Evolutionary conservation across 2,113 vertebrate species (phyloP).

Genomic region (Eolophus roseicapilla): DNA sequence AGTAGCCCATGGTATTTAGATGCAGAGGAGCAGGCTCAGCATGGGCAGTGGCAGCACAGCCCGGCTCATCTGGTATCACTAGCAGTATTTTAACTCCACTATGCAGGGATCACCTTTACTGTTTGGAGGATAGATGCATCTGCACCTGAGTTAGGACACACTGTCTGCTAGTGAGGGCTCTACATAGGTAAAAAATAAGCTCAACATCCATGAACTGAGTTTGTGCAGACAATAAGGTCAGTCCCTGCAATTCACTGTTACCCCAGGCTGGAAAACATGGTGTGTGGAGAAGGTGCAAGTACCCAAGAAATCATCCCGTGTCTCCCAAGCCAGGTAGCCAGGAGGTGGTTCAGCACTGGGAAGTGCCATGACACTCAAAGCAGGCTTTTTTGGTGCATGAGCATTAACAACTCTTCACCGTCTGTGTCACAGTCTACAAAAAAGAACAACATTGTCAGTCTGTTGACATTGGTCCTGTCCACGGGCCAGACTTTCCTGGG

Average conservation of each 20-base stretch:
- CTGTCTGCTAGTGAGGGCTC: background rate
- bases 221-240: accelerated
- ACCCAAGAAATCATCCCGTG: background rate
- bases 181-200: background rate
- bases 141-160: background rate
- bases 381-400: background rate
- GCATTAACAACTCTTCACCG: background rate
- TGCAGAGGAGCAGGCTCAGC: background rate
- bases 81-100: background rate
- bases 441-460: constrained; percentile 47
- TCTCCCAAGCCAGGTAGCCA: background rate
- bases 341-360: background rate
- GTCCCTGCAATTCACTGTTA: background rate
- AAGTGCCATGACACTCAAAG: background rate
- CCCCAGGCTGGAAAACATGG: background rate
- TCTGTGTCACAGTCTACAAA: constrained; percentile 22
- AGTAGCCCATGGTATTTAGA: background rate
- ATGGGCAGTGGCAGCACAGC: background rate
- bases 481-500: constrained; percentile 53
- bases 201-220: background rate
- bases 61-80: background rate
- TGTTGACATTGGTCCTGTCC: constrained; percentile 64
- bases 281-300: accelerated
- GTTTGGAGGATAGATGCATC: background rate
- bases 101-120: background rate